A percentile compares a stretch with the other conserved stretches of the same genome.
These are phyloP conservation scores for Otis tarda DNA, from an alignment of 2,113 vertebrate genomes.

Conservation along the genomic window DNA sequence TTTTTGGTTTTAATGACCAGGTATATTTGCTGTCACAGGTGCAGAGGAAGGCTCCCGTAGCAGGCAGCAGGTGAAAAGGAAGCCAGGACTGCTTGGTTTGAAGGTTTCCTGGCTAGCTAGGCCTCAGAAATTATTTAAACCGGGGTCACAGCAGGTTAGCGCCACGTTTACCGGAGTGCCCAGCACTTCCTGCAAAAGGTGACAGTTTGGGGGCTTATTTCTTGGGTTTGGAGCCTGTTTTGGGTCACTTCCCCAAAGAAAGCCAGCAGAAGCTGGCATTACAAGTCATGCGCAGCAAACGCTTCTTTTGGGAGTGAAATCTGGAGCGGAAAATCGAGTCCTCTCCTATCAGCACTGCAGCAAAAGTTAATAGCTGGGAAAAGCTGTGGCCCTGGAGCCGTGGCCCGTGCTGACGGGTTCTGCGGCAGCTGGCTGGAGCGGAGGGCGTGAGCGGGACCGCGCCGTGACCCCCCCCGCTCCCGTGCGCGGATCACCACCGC, in stretches of 20 bases:
- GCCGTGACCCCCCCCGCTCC: background rate
- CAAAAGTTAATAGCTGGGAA: background rate
- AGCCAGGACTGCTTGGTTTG: background rate
- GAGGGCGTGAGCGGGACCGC: accelerated
- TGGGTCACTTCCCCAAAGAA: background rate
- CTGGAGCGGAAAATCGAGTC: constrained; percentile 30
- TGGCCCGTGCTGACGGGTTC: background rate
- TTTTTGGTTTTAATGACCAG: background rate
- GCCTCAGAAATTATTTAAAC: background rate
- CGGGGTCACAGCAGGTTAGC: accelerated
- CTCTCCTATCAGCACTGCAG: background rate
- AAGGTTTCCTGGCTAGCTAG: background rate
- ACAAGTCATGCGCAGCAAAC: background rate
- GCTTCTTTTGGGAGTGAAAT: background rate
- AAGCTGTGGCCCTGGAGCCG: background rate
- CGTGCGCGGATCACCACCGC: background rate
- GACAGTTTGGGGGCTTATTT: background rate
- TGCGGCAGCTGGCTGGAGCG: background rate
- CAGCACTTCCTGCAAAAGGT: background rate
- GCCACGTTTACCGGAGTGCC: background rate
- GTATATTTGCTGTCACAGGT: background rate
- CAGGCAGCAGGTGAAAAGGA: background rate
- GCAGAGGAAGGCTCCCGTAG: background rate
- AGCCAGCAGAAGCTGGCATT: background rate
- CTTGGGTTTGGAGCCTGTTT: background rate